These are phyloP conservation scores for Cephus pygmeus DNA, from an alignment of 2,888 invertebrate species.

Conservation along the genomic window DNA sequence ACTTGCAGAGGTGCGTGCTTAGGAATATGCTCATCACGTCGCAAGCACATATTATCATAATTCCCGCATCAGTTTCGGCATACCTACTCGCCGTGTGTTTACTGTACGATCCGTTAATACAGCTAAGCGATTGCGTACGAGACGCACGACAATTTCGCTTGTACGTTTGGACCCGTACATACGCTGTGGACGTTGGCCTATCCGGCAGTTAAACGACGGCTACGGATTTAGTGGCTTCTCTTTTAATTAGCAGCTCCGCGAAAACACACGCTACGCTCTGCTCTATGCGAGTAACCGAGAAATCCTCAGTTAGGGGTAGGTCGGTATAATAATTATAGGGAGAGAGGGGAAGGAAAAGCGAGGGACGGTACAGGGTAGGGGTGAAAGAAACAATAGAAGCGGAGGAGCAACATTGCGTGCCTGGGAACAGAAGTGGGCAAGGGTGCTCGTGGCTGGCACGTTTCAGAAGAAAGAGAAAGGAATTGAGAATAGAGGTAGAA, in stretches of 20 bases:
- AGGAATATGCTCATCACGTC: not conserved
- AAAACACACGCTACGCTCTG: slow-evolving; percentile 10
- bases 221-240: not conserved
- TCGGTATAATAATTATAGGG: not conserved
- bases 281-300: not conserved
- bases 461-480: not conserved
- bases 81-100: not conserved
- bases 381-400: not conserved
- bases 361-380: not conserved
- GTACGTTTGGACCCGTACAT: not conserved
- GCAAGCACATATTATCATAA: not conserved
- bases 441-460: not conserved
- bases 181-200: not conserved
- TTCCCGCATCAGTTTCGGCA: not conserved
- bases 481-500: not conserved
- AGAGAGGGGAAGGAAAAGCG: not conserved
- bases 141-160: not conserved
- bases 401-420: not conserved
- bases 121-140: not conserved
- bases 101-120: not conserved
- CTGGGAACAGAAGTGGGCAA: not conserved
- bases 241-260: slow-evolving; percentile 4
- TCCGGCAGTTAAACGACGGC: not conserved
- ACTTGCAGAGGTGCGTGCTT: not conserved
- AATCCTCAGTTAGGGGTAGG: not conserved